Evolutionary conservation across 2,113 vertebrate species (phyloP), one percentile per base, ranked within the genome.

Genomic region (Azemiops feae): DNA sequence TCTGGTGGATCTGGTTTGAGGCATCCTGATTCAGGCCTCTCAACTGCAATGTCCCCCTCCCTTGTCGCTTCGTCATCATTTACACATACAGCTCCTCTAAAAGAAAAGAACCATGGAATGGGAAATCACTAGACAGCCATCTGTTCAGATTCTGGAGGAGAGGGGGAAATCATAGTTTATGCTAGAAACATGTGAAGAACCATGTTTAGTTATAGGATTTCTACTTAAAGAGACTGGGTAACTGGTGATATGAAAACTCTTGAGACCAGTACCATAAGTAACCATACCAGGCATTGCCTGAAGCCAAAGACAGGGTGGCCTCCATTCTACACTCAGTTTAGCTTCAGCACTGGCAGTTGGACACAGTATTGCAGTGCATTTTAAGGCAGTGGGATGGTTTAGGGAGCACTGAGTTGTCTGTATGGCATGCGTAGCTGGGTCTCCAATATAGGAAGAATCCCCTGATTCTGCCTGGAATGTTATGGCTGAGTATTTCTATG

Each of bases 51-150:
- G 86, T 98, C 97, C 14, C 95, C 96, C 89, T 98, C 98, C 89
- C 87, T 97, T 39, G 96, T 96, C 23, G 92, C 96, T 94, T 99
- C 99, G 43, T 98, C 96, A 88, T 99, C 99, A 64, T 97, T 98
- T 93, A 99, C 98, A 94, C 99, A 99, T 6, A 98, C 96, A 45
- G 98, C 97, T 87, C 98, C 97, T 91, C 99, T 99, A 96, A 8
- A 95, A 96, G 95, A 60, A 6, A 57, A 93, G 58, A 94, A 88
- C 8, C 4, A 34, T 16, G 7, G 27, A 57, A 23, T 27, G 8
- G 20, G 20, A 50, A 30, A 45, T 55, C 6, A 22, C 2, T 86
- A 23, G 8, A 22, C 8, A 14, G 14, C 2, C 25, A n/a, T 91
- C 25, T 86, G 45, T 57, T 91, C 50, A 30, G 47, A 57, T 39